Conservation (phyloP, 2,113 vertebrate species). For the Heloderma charlesbogerti region DNA sequence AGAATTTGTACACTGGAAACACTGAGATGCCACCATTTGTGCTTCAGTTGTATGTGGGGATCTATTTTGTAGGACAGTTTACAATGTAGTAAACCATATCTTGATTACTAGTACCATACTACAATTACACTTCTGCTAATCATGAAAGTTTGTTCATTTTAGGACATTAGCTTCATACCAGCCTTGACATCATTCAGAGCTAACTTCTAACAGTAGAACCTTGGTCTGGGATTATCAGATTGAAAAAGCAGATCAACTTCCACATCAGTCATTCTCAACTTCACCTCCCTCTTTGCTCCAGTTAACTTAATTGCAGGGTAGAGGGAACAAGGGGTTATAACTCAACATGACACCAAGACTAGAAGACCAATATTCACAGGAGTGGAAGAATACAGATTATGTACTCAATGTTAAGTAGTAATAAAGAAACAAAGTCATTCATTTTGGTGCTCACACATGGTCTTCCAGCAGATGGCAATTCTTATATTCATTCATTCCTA, state of each 20-base stretch:
- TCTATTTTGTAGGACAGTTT: not conserved
- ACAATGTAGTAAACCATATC: not conserved
- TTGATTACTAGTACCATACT: not conserved
- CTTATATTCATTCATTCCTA: not conserved
- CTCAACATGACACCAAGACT: not conserved
- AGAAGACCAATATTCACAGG: not conserved
- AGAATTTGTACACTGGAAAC: not conserved
- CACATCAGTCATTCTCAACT: not conserved
- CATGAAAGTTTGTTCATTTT: not conserved
- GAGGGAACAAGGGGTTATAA: conserved; percentile 5
- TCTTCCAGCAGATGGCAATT: not conserved
- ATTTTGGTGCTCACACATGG: not conserved
- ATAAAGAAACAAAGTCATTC: fast-evolving
- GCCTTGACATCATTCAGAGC: not conserved
- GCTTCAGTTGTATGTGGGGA: not conserved
- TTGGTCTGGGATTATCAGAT: conserved; percentile 60
- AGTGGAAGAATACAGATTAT: not conserved
- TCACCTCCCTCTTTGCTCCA: not conserved
- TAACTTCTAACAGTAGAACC: conserved; percentile 22
- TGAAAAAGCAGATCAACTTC: conserved; percentile 39
- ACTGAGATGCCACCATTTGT: not conserved
- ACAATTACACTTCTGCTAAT: not conserved
- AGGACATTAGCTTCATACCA: not conserved
- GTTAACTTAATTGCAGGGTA: not conserved
- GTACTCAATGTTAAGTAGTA: fast-evolving